A percentile compares a stretch with the other conserved stretches of the same genome.
Conservation (phyloP, 2,113 vertebrate species). For the Festucalex cinctus region DNA sequence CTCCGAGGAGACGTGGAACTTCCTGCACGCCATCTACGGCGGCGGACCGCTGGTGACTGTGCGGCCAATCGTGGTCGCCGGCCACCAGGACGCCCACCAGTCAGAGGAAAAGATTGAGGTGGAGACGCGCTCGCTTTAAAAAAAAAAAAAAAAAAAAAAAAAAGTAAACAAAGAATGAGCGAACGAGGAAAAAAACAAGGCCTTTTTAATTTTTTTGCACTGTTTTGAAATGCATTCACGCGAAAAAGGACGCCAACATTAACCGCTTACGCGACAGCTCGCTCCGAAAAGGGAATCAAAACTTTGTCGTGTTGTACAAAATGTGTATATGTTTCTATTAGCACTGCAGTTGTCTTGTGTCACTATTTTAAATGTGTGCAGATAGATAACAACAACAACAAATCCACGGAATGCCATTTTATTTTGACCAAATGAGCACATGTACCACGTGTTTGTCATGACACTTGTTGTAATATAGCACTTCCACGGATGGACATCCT, state of each 20-base stretch:
- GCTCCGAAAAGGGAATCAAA: constrained; percentile 43
- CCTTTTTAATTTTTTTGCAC: constrained; percentile 73
- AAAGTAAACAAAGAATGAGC: not conserved
- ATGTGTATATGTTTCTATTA: constrained; percentile 57
- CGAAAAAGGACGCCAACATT: constrained; percentile 54
- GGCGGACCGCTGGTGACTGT: constrained; percentile 92
- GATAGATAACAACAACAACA: constrained; percentile 41
- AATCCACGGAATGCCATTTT: constrained; percentile 60
- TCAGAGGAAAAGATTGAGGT: constrained; percentile 95
- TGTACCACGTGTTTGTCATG: constrained; percentile 42
- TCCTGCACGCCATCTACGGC: constrained; percentile 90
- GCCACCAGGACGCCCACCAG: constrained; percentile 82
- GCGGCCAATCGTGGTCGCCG: constrained; percentile 75
- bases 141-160: constrained; percentile 1
- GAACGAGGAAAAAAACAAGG: constrained; percentile 45
- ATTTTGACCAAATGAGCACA: constrained; percentile 65
- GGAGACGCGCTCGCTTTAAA: constrained; percentile 87
- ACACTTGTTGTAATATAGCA: constrained; percentile 48
- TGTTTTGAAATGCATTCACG: constrained; percentile 48
- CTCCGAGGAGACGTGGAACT: constrained; percentile 98
- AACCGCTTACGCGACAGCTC: constrained; percentile 36
- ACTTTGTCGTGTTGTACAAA: constrained; percentile 61
- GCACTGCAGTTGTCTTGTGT: constrained; percentile 59
- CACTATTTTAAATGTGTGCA: constrained; percentile 64
- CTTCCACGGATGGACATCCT: constrained; percentile 36